phyloP scores from a whole-genome alignment of 2,888 invertebrate species.

The Drosophila siamana region DNA sequence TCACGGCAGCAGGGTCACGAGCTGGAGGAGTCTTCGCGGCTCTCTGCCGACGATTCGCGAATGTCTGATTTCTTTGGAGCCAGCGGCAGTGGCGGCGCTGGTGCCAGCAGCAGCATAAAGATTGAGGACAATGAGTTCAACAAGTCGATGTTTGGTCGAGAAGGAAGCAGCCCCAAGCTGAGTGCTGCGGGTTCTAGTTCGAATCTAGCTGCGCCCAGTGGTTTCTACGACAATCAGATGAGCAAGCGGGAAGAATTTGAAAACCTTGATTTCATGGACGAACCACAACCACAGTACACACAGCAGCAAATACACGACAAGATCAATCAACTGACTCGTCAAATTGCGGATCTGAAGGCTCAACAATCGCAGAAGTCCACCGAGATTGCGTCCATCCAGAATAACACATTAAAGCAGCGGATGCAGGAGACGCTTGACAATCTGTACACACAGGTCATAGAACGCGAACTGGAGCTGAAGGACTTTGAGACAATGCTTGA shows the following conservation, averaged over 20 bases:
- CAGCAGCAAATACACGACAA: constrained; percentile 87
- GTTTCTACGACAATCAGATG: constrained; percentile 80
- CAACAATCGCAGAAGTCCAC: constrained; percentile 92
- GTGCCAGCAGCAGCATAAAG: constrained; percentile 65
- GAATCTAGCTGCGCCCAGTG: constrained; percentile 78
- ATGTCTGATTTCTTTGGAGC: constrained; percentile 90
- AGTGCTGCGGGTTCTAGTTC: constrained; percentile 83
- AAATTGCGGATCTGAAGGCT: constrained; percentile 91
- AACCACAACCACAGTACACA: constrained; percentile 82
- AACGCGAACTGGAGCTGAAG: constrained; percentile 90
- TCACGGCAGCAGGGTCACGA: constrained; percentile 87
- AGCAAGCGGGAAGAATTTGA: constrained; percentile 82
- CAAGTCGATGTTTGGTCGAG: constrained; percentile 83
- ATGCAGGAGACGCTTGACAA: constrained; percentile 93
- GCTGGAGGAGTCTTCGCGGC: constrained; percentile 91
- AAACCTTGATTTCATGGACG: constrained; percentile 79
- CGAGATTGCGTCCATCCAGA: constrained; percentile 94
- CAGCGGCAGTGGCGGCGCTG: constrained; percentile 85
- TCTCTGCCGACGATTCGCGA: constrained; percentile 91
- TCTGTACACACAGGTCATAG: constrained; percentile 91
- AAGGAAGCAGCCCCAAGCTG: constrained; percentile 69
- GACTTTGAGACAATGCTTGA: constrained; percentile 83
- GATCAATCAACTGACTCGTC: constrained; percentile 90
- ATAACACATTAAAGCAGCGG: constrained; percentile 92
- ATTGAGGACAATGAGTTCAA: constrained; percentile 82